Evolutionary conservation across 2,888 invertebrate genomes (phyloP).

Genomic region (Eulithis testata): DNA sequence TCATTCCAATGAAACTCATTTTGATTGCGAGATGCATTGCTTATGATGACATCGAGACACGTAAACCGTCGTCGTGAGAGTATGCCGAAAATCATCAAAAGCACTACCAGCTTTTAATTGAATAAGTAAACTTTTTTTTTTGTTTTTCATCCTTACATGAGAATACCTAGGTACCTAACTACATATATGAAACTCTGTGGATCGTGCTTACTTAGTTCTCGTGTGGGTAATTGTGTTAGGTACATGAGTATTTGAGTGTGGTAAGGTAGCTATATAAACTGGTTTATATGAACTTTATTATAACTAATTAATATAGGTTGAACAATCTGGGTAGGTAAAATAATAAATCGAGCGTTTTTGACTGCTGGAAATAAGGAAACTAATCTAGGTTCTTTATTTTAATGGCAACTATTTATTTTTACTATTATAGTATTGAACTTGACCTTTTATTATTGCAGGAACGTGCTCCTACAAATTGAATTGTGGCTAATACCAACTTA

Average conservation of each 20-base stretch:
- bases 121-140: background rate
- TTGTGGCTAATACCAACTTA: slow-evolving; percentile 21
- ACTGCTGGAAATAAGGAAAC: slow-evolving; percentile 28
- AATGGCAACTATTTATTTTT: slow-evolving; percentile 17
- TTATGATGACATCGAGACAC: slow-evolving; percentile 22
- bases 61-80: slow-evolving; percentile 13
- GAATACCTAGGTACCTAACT: background rate
- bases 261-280: too few relatives aligned
- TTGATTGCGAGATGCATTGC: slow-evolving; percentile 39
- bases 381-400: slow-evolving; percentile 4
- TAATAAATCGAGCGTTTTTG: slow-evolving; percentile 8
- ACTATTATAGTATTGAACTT: slow-evolving; percentile 30
- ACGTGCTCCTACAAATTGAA: slow-evolving; percentile 30
- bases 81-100: slow-evolving; percentile 21
- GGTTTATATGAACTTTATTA: slow-evolving; percentile 10
- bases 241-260: too few relatives aligned
- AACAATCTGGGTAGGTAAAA: background rate
- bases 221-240: too few relatives aligned
- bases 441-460: slow-evolving; percentile 38
- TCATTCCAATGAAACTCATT: slow-evolving; percentile 33
- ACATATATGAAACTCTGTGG: too few relatives aligned
- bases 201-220: too few relatives aligned
- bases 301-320: background rate
- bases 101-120: slow-evolving; percentile 6
- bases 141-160: background rate